These are phyloP conservation scores for Epizoanthus illoricatus DNA, from an alignment of 92 coral and sea anemone species.

Conservation along the genomic window DNA sequence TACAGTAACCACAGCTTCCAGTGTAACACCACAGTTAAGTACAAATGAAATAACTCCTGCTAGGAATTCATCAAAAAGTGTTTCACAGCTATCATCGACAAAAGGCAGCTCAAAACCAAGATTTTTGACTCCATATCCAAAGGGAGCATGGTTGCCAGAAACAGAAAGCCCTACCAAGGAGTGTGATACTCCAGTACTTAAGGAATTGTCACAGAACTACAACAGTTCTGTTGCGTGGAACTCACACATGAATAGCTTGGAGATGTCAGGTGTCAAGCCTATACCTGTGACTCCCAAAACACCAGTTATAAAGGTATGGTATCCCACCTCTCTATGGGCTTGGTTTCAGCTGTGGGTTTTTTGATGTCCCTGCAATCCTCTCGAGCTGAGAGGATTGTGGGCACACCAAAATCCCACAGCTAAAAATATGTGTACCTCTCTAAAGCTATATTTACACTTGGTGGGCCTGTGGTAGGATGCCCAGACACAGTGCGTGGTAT, in stretches of 20 bases:
- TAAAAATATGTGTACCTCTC: no score
- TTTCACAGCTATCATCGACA: neutral
- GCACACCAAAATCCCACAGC: no score
- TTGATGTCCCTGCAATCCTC: no score
- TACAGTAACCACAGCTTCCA: neutral
- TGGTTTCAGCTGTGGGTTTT: no score
- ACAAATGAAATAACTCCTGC: neutral
- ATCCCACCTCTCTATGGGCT: no score
- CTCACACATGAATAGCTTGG: neutral
- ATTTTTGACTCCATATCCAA: slow-evolving; percentile 30
- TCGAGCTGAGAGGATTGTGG: no score
- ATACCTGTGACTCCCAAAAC: slow-evolving; percentile 11
- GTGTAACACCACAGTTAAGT: slow-evolving; percentile 12
- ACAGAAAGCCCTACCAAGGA: neutral
- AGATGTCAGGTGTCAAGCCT: slow-evolving; percentile 15
- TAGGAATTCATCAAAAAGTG: neutral
- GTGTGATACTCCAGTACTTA: neutral
- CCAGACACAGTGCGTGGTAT: no score
- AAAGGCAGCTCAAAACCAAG: slow-evolving; percentile 12
- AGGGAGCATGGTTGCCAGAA: slow-evolving; percentile 6
- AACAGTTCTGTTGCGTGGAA: neutral
- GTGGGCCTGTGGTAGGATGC: no score
- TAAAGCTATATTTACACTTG: no score
- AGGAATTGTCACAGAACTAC: neutral
- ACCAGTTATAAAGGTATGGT: slow-evolving; percentile 14